Base-by-base conservation (phyloP, 2,113 vertebrate species). In the Machaerirhynchus nigripectus region DNA sequence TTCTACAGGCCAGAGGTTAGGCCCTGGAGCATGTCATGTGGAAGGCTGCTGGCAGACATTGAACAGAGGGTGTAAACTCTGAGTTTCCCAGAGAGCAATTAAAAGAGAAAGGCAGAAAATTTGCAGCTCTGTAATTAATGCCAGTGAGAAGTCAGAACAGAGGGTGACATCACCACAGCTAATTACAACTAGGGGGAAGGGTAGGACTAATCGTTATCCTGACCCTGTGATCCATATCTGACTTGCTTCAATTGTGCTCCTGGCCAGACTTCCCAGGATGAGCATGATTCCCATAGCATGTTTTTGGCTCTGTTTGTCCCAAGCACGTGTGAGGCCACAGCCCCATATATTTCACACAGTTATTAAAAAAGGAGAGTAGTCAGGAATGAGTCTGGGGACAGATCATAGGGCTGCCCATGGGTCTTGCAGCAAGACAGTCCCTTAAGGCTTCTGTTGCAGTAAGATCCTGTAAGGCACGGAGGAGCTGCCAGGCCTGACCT, bases 61-160 rank as follows among this genome's bases (percentile, higher is more conserved):
- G 87, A 90, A 67, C 30, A 71, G 42, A 63, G 79, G 56, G 63
- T 76, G 70, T 78, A 91, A 90, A 94, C 18, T 85, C 70, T 17
- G 46, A 68, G 61, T 75, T 94, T 94, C 65, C 52, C 86, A 87
- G 71, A 70, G 26, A 81, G 88, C 2, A 4, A 94, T 90, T 84
- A 96, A 88, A 92, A 94, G 40, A 37, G 79, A 90, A 92, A 92
- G 61, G 86, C 88, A 90, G 76, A 76, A 96, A 94, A 93, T 93
- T 90, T 84, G 47, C 92, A 86, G 88, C n/a, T 93, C 83, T 94
- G 63, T 89, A 96, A 96, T 96, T 95, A 95, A 95, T 39, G 90
- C 80, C 80, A 84, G 74, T 3, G 3, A 92, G 69, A 93, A 96
- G 92, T 79, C 90, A 94, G 95, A 95, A 77, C 13, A 74, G 68